Evolutionary conservation across 2,113 vertebrate genomes (phyloP).

Genomic region (Cheilinus undulatus): DNA sequence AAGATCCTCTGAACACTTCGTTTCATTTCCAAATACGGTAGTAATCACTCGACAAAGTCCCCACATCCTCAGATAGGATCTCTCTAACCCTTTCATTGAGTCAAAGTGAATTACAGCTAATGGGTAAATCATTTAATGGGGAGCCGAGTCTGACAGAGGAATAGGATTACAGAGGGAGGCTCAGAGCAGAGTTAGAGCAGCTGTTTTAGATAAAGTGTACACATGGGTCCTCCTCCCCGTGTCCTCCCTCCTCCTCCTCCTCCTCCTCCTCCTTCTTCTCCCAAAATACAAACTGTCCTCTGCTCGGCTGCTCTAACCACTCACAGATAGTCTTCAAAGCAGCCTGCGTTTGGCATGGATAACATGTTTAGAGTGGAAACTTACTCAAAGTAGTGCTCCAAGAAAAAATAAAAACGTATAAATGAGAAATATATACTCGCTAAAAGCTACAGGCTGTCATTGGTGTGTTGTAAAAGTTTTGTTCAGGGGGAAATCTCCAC

Average conservation of each 20-base stretch:
- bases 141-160: slow-evolving; percentile 66
- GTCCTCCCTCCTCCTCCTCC: slow-evolving; percentile 26
- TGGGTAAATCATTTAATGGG: slow-evolving; percentile 71
- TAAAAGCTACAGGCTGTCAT: slow-evolving; percentile 35
- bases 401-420: slow-evolving; percentile 22
- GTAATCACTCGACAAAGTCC: slow-evolving; percentile 54
- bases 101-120: slow-evolving; percentile 73
- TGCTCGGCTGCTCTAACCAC: slow-evolving; percentile 43
- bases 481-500: slow-evolving; percentile 31
- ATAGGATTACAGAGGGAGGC: slow-evolving; percentile 68
- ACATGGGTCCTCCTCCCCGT: slow-evolving; percentile 60
- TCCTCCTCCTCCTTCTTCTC: slow-evolving; percentile 32
- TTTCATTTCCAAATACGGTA: slow-evolving; percentile 70
- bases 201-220: slow-evolving; percentile 75
- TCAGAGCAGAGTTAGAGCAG: slow-evolving; percentile 71
- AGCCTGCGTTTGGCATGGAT: slow-evolving; percentile 48
- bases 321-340: slow-evolving; percentile 72
- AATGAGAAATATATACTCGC: slow-evolving; percentile 35
- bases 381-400: slow-evolving; percentile 51
- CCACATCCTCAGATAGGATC: slow-evolving; percentile 63
- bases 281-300: slow-evolving; percentile 61
- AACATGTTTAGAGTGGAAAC: slow-evolving; percentile 68
- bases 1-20: slow-evolving; percentile 63
- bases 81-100: slow-evolving; percentile 50
- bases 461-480: not conserved